Evolutionary conservation across 37 sponge, comb jelly and placozoan genomes (phyloP).

Genomic region (Spongilla lacustris): DNA sequence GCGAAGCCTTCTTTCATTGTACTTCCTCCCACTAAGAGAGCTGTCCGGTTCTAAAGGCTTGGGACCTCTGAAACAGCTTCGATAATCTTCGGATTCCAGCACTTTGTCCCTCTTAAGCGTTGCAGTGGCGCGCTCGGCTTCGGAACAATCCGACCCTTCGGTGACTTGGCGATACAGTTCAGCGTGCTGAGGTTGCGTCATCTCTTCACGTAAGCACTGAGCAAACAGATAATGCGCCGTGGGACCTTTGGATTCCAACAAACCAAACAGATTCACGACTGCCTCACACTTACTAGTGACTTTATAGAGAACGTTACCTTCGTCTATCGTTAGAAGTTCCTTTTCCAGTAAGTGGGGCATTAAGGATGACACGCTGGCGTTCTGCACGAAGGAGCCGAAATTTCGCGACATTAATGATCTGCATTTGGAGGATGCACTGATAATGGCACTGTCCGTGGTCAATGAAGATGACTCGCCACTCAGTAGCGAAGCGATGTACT

Average conservation of each 20-base stretch:
- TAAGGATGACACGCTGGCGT: background rate
- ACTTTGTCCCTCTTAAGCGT: background rate
- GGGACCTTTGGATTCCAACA: slow-evolving; percentile 13
- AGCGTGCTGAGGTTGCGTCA: background rate
- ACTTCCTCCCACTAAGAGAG: background rate
- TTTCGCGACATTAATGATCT: background rate
- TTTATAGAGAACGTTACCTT: background rate
- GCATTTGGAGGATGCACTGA: background rate
- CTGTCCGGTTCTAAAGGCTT: background rate
- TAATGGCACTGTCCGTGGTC: background rate
- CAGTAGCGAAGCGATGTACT: slow-evolving; percentile 6
- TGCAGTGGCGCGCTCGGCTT: background rate
- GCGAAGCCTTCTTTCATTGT: background rate
- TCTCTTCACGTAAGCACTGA: slow-evolving; percentile 20
- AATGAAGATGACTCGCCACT: background rate
- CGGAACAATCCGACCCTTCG: background rate
- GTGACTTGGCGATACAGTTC: slow-evolving; percentile 8
- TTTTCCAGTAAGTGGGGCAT: background rate
- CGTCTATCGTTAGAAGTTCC: slow-evolving; percentile 2
- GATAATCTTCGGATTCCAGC: too few relatives aligned
- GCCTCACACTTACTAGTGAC: background rate
- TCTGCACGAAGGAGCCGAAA: background rate
- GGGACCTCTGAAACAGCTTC: background rate
- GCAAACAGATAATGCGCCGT: slow-evolving; percentile 11
- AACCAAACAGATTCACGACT: background rate